phyloP scores from a whole-genome alignment of 2,113 vertebrate genomes.

The cat (Felis catus) region DNA sequence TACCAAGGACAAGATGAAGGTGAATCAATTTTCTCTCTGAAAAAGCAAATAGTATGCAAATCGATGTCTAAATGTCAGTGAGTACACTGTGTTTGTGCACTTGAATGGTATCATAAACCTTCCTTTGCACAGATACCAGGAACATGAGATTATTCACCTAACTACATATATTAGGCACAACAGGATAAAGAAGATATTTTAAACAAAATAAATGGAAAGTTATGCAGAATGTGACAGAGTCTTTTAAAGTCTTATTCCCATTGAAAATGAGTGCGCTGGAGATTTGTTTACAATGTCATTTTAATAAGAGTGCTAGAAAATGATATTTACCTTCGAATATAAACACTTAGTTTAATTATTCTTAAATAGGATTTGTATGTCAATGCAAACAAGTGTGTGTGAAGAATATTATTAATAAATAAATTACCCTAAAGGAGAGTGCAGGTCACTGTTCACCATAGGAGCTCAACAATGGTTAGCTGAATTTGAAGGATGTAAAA shows the following conservation, averaged over 20 bases:
- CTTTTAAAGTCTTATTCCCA: neutral
- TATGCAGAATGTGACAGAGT: neutral
- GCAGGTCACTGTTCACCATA: neutral
- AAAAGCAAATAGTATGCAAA: slow-evolving; percentile 13
- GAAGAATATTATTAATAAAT: slow-evolving; percentile 5
- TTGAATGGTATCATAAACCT: neutral
- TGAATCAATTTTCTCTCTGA: slow-evolving; percentile 32
- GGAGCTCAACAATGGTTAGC: neutral
- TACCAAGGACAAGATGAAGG: slow-evolving; percentile 51
- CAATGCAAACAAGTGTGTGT: neutral
- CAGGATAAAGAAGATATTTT: neutral
- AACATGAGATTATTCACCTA: neutral
- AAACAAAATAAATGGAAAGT: neutral
- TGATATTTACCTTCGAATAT: slow-evolving; percentile 19
- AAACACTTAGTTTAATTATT: neutral
- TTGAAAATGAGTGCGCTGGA: neutral
- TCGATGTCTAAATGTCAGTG: neutral
- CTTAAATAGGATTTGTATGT: slow-evolving; percentile 4
- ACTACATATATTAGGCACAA: neutral
- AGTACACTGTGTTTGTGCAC: neutral
- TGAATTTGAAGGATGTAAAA: neutral
- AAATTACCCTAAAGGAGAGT: neutral
- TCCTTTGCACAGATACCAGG: neutral
- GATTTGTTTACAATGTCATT: slow-evolving; percentile 25
- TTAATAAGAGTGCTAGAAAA: neutral